Conservation (phyloP, 30 jellyfish, hydroid and myxozoan genomes). For the Hydra vulgaris region DNA sequence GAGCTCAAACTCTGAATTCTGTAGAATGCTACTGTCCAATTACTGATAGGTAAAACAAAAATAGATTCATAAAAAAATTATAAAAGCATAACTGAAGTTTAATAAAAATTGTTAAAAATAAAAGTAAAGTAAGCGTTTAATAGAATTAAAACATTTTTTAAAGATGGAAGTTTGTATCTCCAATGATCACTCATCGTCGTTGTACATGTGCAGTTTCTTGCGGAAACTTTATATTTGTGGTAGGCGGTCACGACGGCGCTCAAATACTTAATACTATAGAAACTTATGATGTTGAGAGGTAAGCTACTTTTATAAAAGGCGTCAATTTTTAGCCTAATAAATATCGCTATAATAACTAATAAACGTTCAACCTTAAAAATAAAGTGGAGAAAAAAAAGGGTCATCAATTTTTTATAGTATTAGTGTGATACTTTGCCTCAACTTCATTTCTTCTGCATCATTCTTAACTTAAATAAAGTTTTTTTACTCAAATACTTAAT, state of each 20-base stretch:
- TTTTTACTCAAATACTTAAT: too few species aligned
- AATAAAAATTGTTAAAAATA: too few species aligned
- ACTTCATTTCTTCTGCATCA: too few species aligned
- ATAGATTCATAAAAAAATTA: neutral
- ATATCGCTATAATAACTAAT: neutral
- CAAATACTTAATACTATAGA: slow-evolving; percentile 87
- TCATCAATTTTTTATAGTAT: too few species aligned
- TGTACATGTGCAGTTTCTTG: slow-evolving; percentile 90
- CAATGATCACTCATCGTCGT: slow-evolving; percentile 92
- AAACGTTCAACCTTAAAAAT: too few species aligned
- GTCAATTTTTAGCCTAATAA: neutral
- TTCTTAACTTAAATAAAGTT: too few species aligned
- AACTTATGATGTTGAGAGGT: slow-evolving; percentile 79
- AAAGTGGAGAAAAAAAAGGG: too few species aligned
- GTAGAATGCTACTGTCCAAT: slow-evolving; percentile 94
- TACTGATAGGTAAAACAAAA: slow-evolving; percentile 48
- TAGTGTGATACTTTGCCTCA: too few species aligned
- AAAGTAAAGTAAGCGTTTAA: too few species aligned
- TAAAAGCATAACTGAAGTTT: neutral
- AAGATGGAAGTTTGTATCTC: slow-evolving; percentile 84
- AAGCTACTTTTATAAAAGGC: neutral
- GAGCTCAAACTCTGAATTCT: slow-evolving; percentile 82
- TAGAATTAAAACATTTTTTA: too few species aligned
- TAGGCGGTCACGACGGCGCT: slow-evolving; percentile 98
- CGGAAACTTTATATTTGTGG: slow-evolving; percentile 46